Base-by-base conservation (phyloP, 2,888 invertebrate genomes). In the Nephrotoma appendiculata region DNA sequence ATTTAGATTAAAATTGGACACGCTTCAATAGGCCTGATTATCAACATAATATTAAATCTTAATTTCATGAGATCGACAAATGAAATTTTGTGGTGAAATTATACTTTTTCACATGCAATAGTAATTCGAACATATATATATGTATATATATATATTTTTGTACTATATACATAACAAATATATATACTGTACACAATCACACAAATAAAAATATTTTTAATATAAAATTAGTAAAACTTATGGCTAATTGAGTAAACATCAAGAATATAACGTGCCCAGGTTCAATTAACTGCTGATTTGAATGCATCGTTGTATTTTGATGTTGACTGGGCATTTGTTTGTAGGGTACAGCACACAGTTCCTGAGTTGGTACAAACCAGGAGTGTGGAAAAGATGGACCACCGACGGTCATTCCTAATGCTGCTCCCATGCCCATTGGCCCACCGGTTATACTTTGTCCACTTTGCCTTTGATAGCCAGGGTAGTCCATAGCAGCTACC, bases 331-430 rank as follows among this genome's bases (percentile, higher is more conserved):
- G 90, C 91, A 91, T 93, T 94, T 95, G 95, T 93, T 95, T 95
- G 93, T 94, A 95, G 93, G 96, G 96, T 94, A 96, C 95, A 92
- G 94, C 95, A 95, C 96, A 96, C 93, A 97, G 95, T 94, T 97
- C 96, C 95, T 96, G 96, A 93, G 96, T 95, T 93, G 94, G 95
- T 94, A 97, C 96, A 95, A 97, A 96, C 97, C 97, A 97, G 93
- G 97, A 97, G 94, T 97, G 97, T 92, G 96, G 96, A 94, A 97
- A 97, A 91, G 97, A 95, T 91, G 90, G 93, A 86, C 90, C 90
- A 86, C 90, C 90, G 88, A 89, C 89, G 87, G 90, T 92, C 90
- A 94, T 93, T 89, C 94, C 94, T 92, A 94, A 92, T 89, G 92
- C 92, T 52, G 91, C 90, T 89, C 94, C 93, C 90, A 91, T 91